phyloP scores from a whole-genome alignment of 2,797 vertebrate genomes.

The Dryobates pubescens region DNA sequence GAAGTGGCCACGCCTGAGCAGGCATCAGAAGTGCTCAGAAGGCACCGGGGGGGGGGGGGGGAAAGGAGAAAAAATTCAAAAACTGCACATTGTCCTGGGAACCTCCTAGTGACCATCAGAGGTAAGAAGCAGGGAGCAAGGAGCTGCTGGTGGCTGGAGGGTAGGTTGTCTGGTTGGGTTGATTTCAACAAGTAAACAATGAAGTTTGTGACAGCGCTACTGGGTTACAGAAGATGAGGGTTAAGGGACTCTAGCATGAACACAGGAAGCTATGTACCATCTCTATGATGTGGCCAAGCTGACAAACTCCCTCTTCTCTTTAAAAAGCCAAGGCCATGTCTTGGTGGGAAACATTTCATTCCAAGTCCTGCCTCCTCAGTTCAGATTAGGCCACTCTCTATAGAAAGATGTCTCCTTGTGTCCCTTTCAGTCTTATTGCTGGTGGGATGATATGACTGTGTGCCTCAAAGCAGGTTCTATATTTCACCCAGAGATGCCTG shows the following conservation, averaged over 20 bases:
- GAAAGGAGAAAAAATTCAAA: neutral
- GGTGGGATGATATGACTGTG: fast-evolving
- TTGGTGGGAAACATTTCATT: neutral
- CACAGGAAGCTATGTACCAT: neutral
- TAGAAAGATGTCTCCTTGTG: neutral
- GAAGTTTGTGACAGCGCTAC: neutral
- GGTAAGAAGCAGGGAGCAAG: slow-evolving; percentile 18
- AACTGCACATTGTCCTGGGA: neutral
- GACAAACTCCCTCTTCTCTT: neutral
- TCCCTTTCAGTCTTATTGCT: fast-evolving
- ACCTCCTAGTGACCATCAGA: neutral
- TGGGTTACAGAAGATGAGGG: neutral
- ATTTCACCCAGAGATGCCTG: neutral
- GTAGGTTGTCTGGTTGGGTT: neutral
- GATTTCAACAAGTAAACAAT: neutral
- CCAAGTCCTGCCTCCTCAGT: neutral
- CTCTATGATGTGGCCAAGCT: neutral
- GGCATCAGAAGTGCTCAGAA: slow-evolving; percentile 39
- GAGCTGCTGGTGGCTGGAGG: neutral
- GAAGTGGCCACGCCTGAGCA: slow-evolving; percentile 56
- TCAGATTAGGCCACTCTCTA: neutral
- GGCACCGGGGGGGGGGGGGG: neutral
- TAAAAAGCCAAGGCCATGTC: fast-evolving
- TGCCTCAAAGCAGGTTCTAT: neutral
- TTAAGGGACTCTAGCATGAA: neutral